phyloP scores from a whole-genome alignment of 2,797 vertebrate genomes.

The Picus viridis region DNA sequence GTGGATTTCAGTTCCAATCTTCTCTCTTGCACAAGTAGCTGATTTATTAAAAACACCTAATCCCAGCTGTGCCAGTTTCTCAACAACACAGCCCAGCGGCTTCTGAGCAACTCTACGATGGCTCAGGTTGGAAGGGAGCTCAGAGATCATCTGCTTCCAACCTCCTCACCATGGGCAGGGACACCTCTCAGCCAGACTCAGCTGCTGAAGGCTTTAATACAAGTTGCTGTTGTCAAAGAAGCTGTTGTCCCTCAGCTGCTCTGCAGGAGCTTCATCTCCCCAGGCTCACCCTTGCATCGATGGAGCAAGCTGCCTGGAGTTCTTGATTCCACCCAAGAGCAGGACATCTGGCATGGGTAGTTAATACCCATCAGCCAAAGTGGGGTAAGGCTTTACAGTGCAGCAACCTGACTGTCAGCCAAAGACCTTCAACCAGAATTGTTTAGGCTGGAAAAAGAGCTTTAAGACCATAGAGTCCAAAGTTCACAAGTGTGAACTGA shows the following conservation, averaged over 20 bases:
- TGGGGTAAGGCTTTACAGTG: rapidly evolving
- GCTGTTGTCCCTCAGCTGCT: background rate
- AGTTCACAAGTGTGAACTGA: background rate
- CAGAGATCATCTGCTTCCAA: no score
- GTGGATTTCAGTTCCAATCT: background rate
- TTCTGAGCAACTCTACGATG: background rate
- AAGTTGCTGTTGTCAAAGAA: background rate
- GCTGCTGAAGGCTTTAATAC: background rate
- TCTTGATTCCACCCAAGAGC: background rate
- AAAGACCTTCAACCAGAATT: background rate
- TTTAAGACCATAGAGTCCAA: no score
- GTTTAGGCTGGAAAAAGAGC: no score
- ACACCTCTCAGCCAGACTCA: no score
- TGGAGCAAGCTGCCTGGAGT: background rate
- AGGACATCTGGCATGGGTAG: background rate
- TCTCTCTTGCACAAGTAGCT: background rate
- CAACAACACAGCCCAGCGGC: background rate
- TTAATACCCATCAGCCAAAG: background rate
- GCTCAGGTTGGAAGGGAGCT: no score
- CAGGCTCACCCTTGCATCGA: rapidly evolving
- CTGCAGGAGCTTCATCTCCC: background rate
- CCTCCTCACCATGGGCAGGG: no score
- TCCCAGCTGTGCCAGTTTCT: background rate
- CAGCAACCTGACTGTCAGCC: background rate
- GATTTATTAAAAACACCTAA: slow-evolving; percentile 18